phyloP scores from a whole-genome alignment of 2,888 invertebrate genomes.

The Macrophya annulata region DNA sequence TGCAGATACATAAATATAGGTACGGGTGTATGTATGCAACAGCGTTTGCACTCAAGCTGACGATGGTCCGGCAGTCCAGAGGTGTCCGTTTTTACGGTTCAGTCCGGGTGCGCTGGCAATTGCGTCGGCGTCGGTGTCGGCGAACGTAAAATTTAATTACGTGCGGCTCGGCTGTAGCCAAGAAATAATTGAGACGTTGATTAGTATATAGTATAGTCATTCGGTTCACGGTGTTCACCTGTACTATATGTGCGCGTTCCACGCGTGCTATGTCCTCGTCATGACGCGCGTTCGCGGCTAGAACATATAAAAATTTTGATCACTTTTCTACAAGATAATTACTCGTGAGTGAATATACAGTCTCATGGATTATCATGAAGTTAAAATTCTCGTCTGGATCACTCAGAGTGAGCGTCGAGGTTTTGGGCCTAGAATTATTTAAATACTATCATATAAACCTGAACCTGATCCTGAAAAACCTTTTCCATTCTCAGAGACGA shows the following conservation, averaged over 20 bases:
- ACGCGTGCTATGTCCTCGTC: neutral
- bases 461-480: neutral
- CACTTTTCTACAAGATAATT: slow-evolving; percentile 14
- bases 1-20: neutral
- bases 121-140: slow-evolving; percentile 44
- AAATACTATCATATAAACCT: neutral
- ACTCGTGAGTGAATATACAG: neutral
- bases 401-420: neutral
- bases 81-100: slow-evolving; percentile 49
- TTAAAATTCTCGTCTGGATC: neutral
- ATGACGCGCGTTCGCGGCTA: neutral
- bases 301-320: neutral
- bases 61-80: slow-evolving; percentile 23
- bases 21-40: neutral
- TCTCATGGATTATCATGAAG: neutral
- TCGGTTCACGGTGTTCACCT: slow-evolving; percentile 24
- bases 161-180: neutral
- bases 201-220: slow-evolving; percentile 36
- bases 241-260: neutral
- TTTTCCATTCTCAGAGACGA: neutral
- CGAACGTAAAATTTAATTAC: slow-evolving; percentile 52
- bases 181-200: slow-evolving; percentile 50
- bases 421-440: slow-evolving; percentile 7
- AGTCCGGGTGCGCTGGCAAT: slow-evolving; percentile 39
- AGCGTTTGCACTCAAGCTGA: slow-evolving; percentile 40